phyloP scores from a whole-genome alignment of 2,797 vertebrate genomes.

The Acrocephalus scirpaceus region DNA sequence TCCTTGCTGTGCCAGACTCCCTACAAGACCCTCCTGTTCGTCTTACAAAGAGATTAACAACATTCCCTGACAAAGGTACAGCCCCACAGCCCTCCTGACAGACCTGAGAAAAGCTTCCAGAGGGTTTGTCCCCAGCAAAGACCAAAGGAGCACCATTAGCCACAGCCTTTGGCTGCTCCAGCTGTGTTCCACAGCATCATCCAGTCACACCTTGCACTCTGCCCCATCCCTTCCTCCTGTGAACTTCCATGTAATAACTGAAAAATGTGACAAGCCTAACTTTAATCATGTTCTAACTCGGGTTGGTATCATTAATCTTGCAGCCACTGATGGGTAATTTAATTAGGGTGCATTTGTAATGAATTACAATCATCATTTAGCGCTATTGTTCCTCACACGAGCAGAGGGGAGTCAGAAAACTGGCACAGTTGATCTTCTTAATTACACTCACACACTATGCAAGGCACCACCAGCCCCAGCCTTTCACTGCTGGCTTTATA shows the following conservation, averaged over 20 bases:
- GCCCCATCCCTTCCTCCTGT: background rate
- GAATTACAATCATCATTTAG: conserved; percentile 78
- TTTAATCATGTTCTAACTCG: conserved; percentile 59
- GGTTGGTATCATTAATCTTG: conserved; percentile 73
- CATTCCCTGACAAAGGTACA: background rate
- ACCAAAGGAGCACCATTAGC: background rate
- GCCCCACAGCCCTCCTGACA: background rate
- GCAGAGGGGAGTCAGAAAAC: conserved; percentile 56
- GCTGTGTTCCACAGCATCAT: background rate
- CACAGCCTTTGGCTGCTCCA: background rate
- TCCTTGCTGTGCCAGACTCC: background rate
- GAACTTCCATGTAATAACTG: conserved; percentile 27
- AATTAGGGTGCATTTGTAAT: conserved; percentile 77
- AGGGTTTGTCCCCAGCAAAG: background rate
- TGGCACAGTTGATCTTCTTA: conserved; percentile 14
- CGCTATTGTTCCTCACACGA: conserved; percentile 24
- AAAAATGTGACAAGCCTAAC: conserved; percentile 59
- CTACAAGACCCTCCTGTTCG: background rate
- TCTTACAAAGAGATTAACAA: background rate
- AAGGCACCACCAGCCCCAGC: background rate
- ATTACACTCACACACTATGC: background rate
- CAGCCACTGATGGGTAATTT: conserved; percentile 73
- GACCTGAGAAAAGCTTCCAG: background rate
- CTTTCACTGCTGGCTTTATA: background rate
- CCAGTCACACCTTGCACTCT: background rate